phyloP scores from a whole-genome alignment of 2,113 vertebrate species.

The Orthonyx spaldingii region DNA sequence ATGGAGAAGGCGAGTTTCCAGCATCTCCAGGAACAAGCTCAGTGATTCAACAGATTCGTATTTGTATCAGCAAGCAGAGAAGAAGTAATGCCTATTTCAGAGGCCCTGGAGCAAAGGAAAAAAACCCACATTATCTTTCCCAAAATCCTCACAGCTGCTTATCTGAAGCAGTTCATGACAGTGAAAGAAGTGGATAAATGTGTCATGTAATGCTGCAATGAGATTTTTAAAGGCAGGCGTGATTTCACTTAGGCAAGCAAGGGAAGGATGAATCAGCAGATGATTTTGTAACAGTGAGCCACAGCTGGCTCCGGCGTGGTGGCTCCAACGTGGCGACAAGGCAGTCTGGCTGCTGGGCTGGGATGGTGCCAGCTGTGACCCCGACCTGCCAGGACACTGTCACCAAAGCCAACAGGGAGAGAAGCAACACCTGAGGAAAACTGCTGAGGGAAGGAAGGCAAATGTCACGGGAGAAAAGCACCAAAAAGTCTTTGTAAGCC shows the following conservation, averaged over 20 bases:
- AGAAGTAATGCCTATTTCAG: background rate
- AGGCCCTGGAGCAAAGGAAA: background rate
- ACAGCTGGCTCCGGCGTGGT: background rate
- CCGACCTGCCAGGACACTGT: background rate
- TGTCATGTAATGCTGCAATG: slow-evolving; percentile 6
- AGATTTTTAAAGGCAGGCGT: slow-evolving; percentile 9
- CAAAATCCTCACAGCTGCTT: slow-evolving; percentile 10
- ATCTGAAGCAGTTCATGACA: background rate
- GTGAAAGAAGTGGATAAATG: background rate
- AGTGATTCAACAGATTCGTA: background rate
- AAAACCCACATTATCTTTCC: background rate
- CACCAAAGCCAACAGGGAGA: background rate
- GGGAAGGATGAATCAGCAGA: slow-evolving; percentile 51
- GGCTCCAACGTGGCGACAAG: background rate
- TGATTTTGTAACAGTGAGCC: background rate
- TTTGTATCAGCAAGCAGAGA: background rate
- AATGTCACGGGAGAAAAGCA: rapidly evolving
- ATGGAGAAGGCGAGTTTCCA: background rate
- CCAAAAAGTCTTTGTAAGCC: background rate
- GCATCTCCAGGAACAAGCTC: background rate
- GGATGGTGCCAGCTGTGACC: background rate
- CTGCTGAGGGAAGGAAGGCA: background rate
- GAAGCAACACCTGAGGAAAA: background rate
- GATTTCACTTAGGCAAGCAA: slow-evolving; percentile 25
- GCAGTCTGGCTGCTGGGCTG: background rate